Base-by-base conservation (phyloP, 2,888 invertebrate species). In the Melanostoma mellinum region DNA sequence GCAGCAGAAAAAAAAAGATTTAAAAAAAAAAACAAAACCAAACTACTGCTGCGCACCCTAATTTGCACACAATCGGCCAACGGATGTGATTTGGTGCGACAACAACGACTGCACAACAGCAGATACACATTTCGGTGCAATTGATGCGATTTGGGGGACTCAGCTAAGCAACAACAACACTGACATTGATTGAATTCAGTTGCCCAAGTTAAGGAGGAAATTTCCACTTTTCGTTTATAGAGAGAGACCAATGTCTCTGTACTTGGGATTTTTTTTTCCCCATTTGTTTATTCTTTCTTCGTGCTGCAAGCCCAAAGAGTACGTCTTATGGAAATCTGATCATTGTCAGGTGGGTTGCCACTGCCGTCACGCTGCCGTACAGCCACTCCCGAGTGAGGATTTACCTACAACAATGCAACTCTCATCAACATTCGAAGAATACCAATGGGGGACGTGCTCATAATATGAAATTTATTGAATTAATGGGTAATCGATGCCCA, bases 401-500 rank as follows among this genome's bases (percentile, higher is more conserved):
- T 72, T 76, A 61, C 67, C 72, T 61, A 50, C 38, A 63, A 63
- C 61, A 69, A 69, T 68, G 78, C 78, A 79, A 42, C 55, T 65
- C 65, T 32, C 48, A 80, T 69, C 69, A 63, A 48, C 76, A 68
- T 82, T 68, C 77, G 55, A 73, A 63, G 81, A 73, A 73, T 72
- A 82, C 68, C 73, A 77, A 77, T 82, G 63, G 63, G 69, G 58
- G 73, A 82, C 82, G 82, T 82, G 82, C 68, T 82, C 61, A 82
- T 82, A 82, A 82, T 82, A 82, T 74, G 58, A 78, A 78, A 69
- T 82, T 81, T 77, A 81, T 76, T 69, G 78, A 82, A 82, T 82
- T 69, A 78, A 82, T 82, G 73, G 82, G 65, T 73, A 74, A 82
- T 82, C 73, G 78, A 35, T 68, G 82, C 38, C 63, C 63, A 78